Evolutionary conservation across 2,797 vertebrate species (phyloP), one percentile per base, ranked within the genome.

Genomic region (Mionectes olivaceus): DNA sequence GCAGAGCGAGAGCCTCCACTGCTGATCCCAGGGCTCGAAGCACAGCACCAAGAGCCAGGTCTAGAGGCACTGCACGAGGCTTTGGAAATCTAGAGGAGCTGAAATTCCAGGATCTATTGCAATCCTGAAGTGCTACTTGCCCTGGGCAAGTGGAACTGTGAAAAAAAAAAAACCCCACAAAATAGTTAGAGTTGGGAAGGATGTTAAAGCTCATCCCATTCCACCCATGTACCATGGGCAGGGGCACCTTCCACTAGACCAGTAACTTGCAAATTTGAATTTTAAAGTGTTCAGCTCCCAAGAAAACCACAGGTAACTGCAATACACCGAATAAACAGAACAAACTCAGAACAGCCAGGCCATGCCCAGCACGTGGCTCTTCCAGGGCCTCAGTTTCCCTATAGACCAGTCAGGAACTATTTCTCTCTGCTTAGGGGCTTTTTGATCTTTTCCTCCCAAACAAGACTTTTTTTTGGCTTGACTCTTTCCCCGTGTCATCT

Each of bases 311-410:
- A 37, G n/a, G 6, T 2, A 17, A 17, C 1, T 28, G 3, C 44
- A 17, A 5, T 0, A 11, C 2, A 5, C 6, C 0, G 1, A 43
- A 63, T 4, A 21, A 43, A 43, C 0, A 0, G 43, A 28, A n/a
- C 32, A 19, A 17, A 24, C 39, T 9, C 56, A 64, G 47, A 41
- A 5, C 0, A 0, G 41, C 1, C 13, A 27, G 24, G 46, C 67
- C n/a, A 9, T 0, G 0, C 5, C 10, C 67, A 79, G 59, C 61
- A 28, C 0, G 0, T 1, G 8, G 27, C 27, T 30, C 25, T 7
- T 24, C 3, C 49, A 5, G 18, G 32, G 57, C 53, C 89, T 67
- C 65, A 28, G 30, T 15, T 55, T 59, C 59, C 73, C 33, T 50
- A 15, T 0, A 3, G 13, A 25, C n/a, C 17, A 21, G 7, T 21